Evolutionary conservation across 2,113 vertebrate species (phyloP), one percentile per base, ranked within the genome.

Genomic region (Chroicocephalus ridibundus): DNA sequence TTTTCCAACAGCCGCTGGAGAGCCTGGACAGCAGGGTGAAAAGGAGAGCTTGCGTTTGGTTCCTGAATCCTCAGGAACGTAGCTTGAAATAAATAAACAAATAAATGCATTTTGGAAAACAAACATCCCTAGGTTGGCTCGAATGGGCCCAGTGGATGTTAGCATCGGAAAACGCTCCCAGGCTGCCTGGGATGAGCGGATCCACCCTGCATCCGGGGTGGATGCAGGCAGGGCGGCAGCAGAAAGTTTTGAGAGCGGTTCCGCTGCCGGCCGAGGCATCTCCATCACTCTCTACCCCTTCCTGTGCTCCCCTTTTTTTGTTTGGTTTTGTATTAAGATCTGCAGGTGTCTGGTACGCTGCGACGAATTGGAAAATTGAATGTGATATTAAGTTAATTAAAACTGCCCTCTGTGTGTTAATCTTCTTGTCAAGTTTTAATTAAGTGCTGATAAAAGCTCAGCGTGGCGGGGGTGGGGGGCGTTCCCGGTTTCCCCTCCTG

Each of bases 381-480:
- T 82, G 94, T 3, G 17, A 97, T 98, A 97, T 97, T 96, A 97
- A 97, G 94, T 98, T 98, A 97, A 98, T 98, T 98, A 98, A 98
- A 98, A 87, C 86, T 97, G 96, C 96, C 98, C 97, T 98, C 95
- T 96, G 76, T 85, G 96, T 96, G 97, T 97, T 98, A 96, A 98
- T 98, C 97, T 98, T 97, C 97, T 97, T 97, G 98, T 98, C 97
- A 97, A 96, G 82, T 98, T 98, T 98, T 98, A 98, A 98, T 98
- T 98, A 98, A 98, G 93, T 86, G 83, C 95, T 96, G 94, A 94
- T 98, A 93, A 96, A 98, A 86, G 70, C 94, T 92, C 93, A 96
- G 93, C 91, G 62, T 88, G 92, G 71, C 42, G 57, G 87, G n/a
- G 42, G 64, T 69, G 51, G 69, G n/a, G 91, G 90, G 81, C 15